phyloP scores from a whole-genome alignment of 2,888 invertebrate genomes.

The Clanis bilineata region DNA sequence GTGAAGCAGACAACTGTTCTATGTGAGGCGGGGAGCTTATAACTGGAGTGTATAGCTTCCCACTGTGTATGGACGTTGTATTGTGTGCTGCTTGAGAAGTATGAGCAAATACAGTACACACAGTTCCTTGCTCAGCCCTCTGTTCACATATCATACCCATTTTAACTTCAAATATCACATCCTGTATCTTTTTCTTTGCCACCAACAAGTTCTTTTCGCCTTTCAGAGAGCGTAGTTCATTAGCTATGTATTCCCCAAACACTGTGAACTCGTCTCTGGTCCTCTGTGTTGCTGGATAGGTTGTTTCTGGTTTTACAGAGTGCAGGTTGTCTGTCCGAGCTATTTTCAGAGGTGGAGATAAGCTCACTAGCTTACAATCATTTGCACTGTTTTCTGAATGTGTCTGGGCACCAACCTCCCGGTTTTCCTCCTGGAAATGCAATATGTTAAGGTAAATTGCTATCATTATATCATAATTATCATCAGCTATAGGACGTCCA shows the following conservation, averaged over 20 bases:
- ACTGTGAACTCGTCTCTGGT: slow-evolving; percentile 80
- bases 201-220: slow-evolving; percentile 80
- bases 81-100: slow-evolving; percentile 41
- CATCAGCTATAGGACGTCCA: too few species aligned
- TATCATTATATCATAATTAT: background rate
- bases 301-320: slow-evolving; percentile 48
- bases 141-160: slow-evolving; percentile 78
- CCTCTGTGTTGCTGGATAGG: slow-evolving; percentile 37
- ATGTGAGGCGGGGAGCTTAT: slow-evolving; percentile 59
- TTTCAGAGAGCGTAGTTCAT: slow-evolving; percentile 80
- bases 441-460: slow-evolving; percentile 13
- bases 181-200: slow-evolving; percentile 83
- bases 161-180: slow-evolving; percentile 83
- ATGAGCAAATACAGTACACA: slow-evolving; percentile 55
- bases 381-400: slow-evolving; percentile 43
- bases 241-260: slow-evolving; percentile 83
- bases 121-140: slow-evolving; percentile 44
- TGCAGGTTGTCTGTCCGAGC: slow-evolving; percentile 46
- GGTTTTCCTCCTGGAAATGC: slow-evolving; percentile 49
- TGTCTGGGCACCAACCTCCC: slow-evolving; percentile 42
- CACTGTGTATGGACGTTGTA: slow-evolving; percentile 46
- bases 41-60: slow-evolving; percentile 59
- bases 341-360: slow-evolving; percentile 58
- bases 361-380: slow-evolving; percentile 52
- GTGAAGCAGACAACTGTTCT: slow-evolving; percentile 53